A percentile compares a stretch with the other conserved stretches of the same genome.
Evolutionary conservation across 2,113 vertebrate species (phyloP).

Genomic region (Pantherophis guttatus): DNA sequence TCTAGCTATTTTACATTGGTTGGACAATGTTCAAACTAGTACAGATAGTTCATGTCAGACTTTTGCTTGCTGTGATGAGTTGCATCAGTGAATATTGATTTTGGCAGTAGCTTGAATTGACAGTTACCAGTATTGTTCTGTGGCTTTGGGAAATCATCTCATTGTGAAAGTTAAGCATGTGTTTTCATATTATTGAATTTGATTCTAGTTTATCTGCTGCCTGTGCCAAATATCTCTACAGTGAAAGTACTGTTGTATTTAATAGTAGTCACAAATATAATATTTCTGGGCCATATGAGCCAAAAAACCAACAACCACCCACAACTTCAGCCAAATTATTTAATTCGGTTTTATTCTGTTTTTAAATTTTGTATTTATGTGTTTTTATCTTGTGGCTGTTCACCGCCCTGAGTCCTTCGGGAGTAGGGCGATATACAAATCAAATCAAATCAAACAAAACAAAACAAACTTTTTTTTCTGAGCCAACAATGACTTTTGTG

Average conservation of each 20-base stretch:
- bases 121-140: not conserved
- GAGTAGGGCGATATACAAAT: too few species aligned
- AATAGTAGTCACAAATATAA: not conserved
- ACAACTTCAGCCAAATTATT: too few species aligned
- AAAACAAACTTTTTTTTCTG: not conserved
- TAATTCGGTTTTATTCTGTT: too few species aligned
- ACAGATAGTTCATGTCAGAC: not conserved
- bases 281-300: not conserved
- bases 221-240: not conserved
- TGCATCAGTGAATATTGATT: not conserved
- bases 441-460: too few species aligned
- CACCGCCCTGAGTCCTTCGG: too few species aligned
- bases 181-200: not conserved
- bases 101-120: not conserved
- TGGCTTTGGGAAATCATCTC: not conserved
- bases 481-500: not conserved
- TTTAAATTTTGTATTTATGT: too few species aligned
- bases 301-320: not conserved
- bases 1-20: not conserved
- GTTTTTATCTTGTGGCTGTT: too few species aligned
- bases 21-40: not conserved
- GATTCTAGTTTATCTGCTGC: not conserved
- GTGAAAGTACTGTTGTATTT: not conserved
- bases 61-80: not conserved
- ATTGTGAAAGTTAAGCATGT: not conserved